These are phyloP conservation scores for Syrrhaptes paradoxus DNA, from an alignment of 2,113 vertebrate species.

Conservation along the genomic window DNA sequence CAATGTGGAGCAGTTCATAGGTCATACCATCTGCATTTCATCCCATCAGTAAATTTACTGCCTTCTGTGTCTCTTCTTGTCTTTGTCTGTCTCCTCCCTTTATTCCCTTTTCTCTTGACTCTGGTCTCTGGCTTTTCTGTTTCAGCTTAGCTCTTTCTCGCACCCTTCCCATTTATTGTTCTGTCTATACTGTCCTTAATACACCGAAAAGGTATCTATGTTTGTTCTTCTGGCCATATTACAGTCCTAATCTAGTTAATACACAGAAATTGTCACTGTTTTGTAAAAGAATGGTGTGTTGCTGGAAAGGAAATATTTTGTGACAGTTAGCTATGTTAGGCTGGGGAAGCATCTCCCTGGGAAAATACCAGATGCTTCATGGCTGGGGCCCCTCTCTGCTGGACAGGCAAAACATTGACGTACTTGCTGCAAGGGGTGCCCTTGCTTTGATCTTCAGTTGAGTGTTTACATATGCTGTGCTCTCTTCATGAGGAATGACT, in stretches of 20 bases:
- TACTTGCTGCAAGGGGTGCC: not conserved
- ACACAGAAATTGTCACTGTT: not conserved
- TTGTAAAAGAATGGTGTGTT: not conserved
- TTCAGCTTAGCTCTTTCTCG: not conserved
- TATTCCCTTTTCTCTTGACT: not conserved
- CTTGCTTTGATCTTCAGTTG: not conserved
- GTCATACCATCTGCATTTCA: not conserved
- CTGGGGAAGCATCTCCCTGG: not conserved
- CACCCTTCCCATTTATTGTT: not conserved
- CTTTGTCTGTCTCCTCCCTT: not conserved
- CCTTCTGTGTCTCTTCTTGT: not conserved
- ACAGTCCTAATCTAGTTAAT: not conserved
- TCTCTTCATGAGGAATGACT: not conserved
- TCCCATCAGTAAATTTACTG: not conserved
- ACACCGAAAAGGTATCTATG: not conserved
- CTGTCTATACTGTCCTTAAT: not conserved
- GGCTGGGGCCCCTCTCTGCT: not conserved
- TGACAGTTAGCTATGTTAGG: not conserved
- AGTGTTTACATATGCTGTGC: not conserved
- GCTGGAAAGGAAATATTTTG: not conserved
- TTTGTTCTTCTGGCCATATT: not conserved
- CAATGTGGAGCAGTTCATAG: not conserved
- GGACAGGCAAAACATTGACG: not conserved
- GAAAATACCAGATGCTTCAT: not conserved
- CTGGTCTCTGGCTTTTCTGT: not conserved